Percentiles rank a stretch among this genome's conserved stretches.
These are phyloP conservation scores for Pseudopodoces humilis DNA, from an alignment of 2,113 vertebrate species.

Conservation along the genomic window DNA sequence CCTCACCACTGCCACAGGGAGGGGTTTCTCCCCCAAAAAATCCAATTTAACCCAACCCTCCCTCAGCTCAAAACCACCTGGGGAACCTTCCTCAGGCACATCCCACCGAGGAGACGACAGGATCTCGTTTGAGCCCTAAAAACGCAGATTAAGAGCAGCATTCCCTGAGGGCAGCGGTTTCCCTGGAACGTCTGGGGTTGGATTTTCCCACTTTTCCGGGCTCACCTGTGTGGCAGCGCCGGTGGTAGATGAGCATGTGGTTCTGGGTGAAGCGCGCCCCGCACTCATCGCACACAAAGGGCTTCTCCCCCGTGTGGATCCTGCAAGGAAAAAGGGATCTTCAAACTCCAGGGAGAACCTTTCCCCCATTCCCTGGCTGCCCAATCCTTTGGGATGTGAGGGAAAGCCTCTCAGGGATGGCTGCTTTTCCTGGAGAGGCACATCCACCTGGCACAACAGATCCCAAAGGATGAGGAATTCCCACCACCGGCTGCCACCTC, in stretches of 20 bases:
- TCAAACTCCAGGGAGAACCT: not conserved
- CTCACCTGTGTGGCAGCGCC: conserved; percentile 94
- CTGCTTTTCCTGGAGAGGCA: not conserved
- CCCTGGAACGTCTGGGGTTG: not conserved
- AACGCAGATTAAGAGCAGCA: accelerated
- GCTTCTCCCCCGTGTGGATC: conserved; percentile 97
- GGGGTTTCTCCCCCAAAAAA: not conserved
- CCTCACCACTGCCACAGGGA: not conserved
- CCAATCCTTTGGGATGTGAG: not conserved
- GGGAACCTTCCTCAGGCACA: not conserved
- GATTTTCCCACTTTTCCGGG: not conserved
- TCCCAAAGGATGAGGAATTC: not conserved
- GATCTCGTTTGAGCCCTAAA: accelerated
- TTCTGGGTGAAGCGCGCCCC: conserved; percentile 95
- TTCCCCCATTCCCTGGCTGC: not conserved
- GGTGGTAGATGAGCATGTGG: conserved; percentile 97
- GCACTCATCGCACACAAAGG: conserved; percentile 92
- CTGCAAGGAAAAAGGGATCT: conserved; percentile 74
- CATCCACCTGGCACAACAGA: accelerated
- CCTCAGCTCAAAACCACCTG: not conserved
- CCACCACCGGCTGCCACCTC: not conserved
- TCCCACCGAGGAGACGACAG: accelerated
- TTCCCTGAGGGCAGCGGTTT: not conserved
- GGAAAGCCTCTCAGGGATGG: not conserved
- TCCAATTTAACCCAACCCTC: not conserved